Evolutionary conservation across 64 coral and sea anemone species (phyloP), one percentile per base, ranked within the genome.

Genomic region (Astreopora myriophthalma): DNA sequence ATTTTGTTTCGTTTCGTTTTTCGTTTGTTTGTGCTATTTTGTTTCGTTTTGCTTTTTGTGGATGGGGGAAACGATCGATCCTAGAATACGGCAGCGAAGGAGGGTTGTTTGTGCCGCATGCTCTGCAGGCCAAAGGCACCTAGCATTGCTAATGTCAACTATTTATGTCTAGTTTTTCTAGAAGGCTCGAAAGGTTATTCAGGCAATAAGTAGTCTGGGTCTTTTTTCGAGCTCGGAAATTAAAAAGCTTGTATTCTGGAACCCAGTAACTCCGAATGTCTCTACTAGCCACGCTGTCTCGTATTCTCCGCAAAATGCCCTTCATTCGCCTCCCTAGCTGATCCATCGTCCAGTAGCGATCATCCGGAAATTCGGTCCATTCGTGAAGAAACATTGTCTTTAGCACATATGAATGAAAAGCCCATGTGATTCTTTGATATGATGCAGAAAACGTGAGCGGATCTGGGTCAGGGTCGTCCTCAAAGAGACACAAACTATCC

Each of bases 371-470:
- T 55, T 92, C 28, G 26, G 49, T 62, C 82, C 90, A 92, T 69
- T 92, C 90, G 55, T 92, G 90, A 60, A 92, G 67, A 31, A 92
- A 92, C 90, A 86, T 92, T 13, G 90, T 92, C 68, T 86, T 92
- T 28, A 92, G 63, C 6, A 92, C 79, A 16, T 92, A 92, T 16
- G 90, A 92, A 27, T 86, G 90, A 33, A 92, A 92, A n/a, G 71
- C 82, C 90, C 90, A 92, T 62, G 34, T 73, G 6, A 92, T 12
- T 10, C 22, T 80, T 4, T 62, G 85, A 0, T 79, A 92, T 40
- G n/a, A n/a, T n/a, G n/a, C n/a, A n/a, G n/a, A n/a, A n/a, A n/a
- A n/a, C n/a, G n/a, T n/a, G n/a, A n/a, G 40, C 44, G 6, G 52
- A 22, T 24, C 2, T 32, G 16, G 22, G 8, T 30, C 60, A 13